Evolutionary conservation across 2,113 vertebrate genomes (phyloP).

Genomic region (Colius striatus): DNA sequence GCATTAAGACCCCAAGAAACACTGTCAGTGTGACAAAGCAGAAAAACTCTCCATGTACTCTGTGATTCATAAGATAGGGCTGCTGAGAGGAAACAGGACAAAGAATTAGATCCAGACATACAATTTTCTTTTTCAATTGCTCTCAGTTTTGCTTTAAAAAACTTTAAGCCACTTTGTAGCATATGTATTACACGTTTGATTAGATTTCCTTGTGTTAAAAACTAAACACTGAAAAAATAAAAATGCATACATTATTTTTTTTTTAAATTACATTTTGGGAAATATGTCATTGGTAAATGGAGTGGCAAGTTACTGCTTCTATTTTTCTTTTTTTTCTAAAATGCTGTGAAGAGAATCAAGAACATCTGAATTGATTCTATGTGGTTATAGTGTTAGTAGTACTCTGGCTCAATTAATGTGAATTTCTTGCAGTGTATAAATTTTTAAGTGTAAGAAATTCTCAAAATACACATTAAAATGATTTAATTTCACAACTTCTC

Average conservation of each 20-base stretch:
- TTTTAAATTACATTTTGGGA: background rate
- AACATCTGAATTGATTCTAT: background rate
- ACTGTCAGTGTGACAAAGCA: background rate
- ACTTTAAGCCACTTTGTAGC: background rate
- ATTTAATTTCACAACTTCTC: too few species aligned
- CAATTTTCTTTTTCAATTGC: background rate
- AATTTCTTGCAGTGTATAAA: too few species aligned
- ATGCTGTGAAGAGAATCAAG: background rate
- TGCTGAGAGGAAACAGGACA: background rate
- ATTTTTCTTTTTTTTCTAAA: constrained; percentile 8
- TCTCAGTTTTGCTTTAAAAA: too few species aligned
- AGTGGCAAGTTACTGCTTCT: background rate
- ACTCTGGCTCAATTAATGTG: too few species aligned
- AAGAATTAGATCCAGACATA: background rate
- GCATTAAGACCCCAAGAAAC: background rate
- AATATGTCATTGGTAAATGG: background rate
- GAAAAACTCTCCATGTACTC: background rate
- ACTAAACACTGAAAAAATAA: background rate
- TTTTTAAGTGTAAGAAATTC: too few species aligned
- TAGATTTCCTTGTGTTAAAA: constrained; percentile 12
- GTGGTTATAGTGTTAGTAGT: too few species aligned
- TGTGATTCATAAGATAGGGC: background rate
- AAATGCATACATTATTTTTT: background rate
- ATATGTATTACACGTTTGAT: background rate
- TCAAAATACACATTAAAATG: too few species aligned